These are phyloP conservation scores for Theropithecus gelada DNA, from an alignment of 2,113 vertebrate genomes.

Conservation along the genomic window DNA sequence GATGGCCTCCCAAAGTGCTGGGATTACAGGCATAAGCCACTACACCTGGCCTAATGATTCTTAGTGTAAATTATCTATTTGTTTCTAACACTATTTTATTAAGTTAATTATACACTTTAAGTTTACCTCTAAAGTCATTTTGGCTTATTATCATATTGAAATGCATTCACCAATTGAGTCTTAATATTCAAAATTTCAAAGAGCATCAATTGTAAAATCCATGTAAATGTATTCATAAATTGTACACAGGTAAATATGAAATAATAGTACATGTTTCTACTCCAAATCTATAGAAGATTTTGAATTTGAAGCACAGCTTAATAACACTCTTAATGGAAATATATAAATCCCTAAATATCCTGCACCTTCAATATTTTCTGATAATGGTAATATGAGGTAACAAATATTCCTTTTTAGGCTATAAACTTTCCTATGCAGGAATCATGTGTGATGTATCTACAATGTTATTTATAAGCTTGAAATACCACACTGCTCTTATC, in stretches of 20 bases:
- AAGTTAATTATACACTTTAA: background rate
- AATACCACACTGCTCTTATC: background rate
- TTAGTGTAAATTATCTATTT: background rate
- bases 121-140: background rate
- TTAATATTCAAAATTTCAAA: background rate
- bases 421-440: background rate
- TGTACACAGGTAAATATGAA: background rate
- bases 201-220: background rate
- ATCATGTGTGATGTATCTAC: background rate
- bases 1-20: too few relatives aligned
- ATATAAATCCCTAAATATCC: background rate
- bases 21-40: too few relatives aligned
- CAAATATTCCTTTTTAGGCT: background rate
- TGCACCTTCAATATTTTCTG: background rate
- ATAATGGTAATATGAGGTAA: background rate
- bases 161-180: background rate
- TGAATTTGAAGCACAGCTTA: background rate
- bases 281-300: background rate
- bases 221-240: background rate
- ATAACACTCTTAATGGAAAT: background rate
- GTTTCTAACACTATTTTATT: background rate
- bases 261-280: background rate
- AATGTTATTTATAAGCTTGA: background rate
- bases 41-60: background rate
- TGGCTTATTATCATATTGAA: background rate